Conservation (phyloP, 2,113 vertebrate genomes). For the Gavialis gangeticus region DNA sequence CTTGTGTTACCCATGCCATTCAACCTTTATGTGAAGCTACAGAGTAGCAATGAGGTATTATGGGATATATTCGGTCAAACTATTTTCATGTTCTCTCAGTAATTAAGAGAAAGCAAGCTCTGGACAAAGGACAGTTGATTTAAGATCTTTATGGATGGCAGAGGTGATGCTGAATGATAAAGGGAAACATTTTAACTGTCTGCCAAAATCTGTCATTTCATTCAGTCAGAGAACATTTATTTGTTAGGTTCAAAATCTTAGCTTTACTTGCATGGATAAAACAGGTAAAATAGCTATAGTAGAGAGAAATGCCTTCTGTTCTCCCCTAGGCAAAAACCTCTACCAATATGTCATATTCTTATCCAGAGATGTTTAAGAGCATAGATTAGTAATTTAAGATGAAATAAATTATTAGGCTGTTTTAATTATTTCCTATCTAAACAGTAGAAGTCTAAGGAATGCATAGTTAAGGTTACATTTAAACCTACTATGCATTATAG, state of each 20-base stretch:
- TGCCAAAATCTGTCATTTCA: fast-evolving
- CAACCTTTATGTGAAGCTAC: neutral
- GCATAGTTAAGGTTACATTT: conserved; percentile 2
- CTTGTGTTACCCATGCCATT: neutral
- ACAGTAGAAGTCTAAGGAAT: neutral
- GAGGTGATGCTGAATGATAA: neutral
- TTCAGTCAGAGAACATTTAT: fast-evolving
- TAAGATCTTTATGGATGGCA: neutral
- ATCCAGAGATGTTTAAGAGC: neutral
- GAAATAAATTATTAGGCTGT: neutral
- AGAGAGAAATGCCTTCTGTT: neutral
- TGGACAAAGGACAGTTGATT: neutral
- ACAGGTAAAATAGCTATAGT: fast-evolving
- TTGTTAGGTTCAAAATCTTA: neutral
- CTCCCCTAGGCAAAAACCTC: neutral
- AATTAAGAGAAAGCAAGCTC: neutral
- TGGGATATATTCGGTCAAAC: neutral
- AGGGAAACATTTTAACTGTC: neutral
- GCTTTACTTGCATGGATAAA: neutral
- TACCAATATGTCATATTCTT: fast-evolving
- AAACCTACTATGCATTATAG: neutral
- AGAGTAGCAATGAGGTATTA: neutral
- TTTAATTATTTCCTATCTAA: neutral
- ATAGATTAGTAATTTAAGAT: neutral
- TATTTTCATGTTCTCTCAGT: neutral